Evolutionary conservation across 2,797 vertebrate species (phyloP), one percentile per base, ranked within the genome.

Genomic region (Garrulus glandarius): DNA sequence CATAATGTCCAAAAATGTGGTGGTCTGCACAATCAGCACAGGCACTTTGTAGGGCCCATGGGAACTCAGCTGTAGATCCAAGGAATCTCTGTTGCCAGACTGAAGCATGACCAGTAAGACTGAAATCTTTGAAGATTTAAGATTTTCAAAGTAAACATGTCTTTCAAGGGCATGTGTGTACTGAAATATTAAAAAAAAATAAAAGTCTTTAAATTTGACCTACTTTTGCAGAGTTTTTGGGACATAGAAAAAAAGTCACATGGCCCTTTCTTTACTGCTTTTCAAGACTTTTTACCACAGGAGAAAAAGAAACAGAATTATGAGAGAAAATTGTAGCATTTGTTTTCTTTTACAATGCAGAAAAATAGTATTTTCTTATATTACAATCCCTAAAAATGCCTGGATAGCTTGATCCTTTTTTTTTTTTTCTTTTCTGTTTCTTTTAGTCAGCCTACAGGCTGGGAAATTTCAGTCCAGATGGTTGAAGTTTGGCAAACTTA

Each of bases 401-500:
- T 61, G 50, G 18, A 57, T 34, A 57, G 4, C 1, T 77, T 83
- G 55, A 23, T 53, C 47, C 0, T 0, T 41, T 36, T 27, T 41
- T 27, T 41, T n/a, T 41, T n/a, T 29, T 52, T 23, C 6, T n/a
- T 46, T 43, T 32, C 2, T 9, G 2, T 55, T 72, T 63, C 7
- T 80, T 93, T 89, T 57, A 59, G 43, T 87, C 67, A 92, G 26
- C n/a, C n/a, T 68, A 69, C 43, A 88, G 44, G 30, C 61, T 59
- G 34, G 37, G 34, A 92, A 89, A 91, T 89, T 93, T 92, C 65
- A 77, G 86, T 79, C 81, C 84, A 96, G 88, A 96, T 94, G 93
- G 85, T 15, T 93, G 65, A 95, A 95, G 80, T 93, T 90, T 94
- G 80, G 70, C 90, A 95, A 93, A 95, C 9, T 90, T 88, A 72